These are phyloP conservation scores for Gallinago paraguaiae DNA, from an alignment of 2,113 vertebrate species.

Conservation along the genomic window DNA sequence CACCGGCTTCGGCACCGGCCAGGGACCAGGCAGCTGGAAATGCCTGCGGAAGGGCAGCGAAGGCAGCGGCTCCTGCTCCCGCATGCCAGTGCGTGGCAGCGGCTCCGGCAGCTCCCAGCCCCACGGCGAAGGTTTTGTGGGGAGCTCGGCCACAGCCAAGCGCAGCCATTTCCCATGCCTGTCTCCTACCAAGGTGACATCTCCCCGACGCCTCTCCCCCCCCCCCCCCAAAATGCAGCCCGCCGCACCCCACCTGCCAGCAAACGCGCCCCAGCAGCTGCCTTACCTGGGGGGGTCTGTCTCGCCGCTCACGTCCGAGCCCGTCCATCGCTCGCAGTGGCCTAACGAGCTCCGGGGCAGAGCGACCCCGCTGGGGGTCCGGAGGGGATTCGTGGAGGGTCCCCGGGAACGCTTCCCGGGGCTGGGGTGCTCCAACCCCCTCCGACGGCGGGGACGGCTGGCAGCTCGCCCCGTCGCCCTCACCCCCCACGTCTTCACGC, in stretches of 20 bases:
- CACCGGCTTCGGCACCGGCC: background rate
- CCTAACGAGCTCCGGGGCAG: background rate
- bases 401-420: background rate
- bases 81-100: background rate
- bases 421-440: background rate
- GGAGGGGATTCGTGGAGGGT: background rate
- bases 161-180: background rate
- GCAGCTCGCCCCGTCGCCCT: background rate
- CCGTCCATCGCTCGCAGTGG: background rate
- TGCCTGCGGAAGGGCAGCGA: background rate
- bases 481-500: background rate
- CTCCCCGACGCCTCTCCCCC: background rate
- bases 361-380: slow-evolving; percentile 2
- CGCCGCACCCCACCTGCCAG: background rate
- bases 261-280: background rate
- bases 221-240: rapidly evolving
- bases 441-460: background rate
- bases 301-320: background rate
- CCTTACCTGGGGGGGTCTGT: slow-evolving; percentile 62
- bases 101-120: background rate
- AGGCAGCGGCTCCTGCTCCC: background rate
- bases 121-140: background rate
- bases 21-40: background rate
- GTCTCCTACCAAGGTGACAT: background rate
- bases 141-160: background rate